phyloP scores from a whole-genome alignment of 2,888 invertebrate species.

The Lithodes maja region DNA sequence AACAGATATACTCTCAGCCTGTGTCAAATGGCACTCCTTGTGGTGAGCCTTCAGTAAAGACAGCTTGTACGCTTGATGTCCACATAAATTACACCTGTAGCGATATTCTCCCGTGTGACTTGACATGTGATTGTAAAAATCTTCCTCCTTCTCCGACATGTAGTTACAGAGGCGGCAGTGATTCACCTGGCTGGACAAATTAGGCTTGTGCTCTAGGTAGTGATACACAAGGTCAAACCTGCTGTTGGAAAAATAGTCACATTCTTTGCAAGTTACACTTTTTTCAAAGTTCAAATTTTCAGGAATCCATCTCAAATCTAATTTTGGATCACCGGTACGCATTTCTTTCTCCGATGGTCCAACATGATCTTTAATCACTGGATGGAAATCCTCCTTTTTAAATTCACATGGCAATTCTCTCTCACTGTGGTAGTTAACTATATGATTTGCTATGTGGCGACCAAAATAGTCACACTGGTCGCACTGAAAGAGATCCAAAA shows the following conservation, averaged over 20 bases:
- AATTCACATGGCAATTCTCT: constrained; percentile 68
- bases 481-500: constrained; percentile 69
- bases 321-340: not conserved
- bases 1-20: constrained; percentile 28
- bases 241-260: constrained; percentile 65
- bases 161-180: constrained; percentile 69
- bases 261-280: constrained; percentile 64
- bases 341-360: constrained; percentile 36
- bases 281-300: constrained; percentile 56
- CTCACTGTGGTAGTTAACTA: constrained; percentile 65
- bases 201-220: constrained; percentile 61
- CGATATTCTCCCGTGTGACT: constrained; percentile 70
- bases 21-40: constrained; percentile 46
- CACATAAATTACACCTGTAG: constrained; percentile 64
- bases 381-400: constrained; percentile 64
- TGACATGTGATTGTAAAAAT: constrained; percentile 67
- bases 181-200: constrained; percentile 40
- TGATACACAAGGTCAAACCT: constrained; percentile 69
- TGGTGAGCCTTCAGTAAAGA: constrained; percentile 57
- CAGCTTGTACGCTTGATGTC: constrained; percentile 52
- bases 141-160: constrained; percentile 58
- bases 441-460: constrained; percentile 61
- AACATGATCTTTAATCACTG: constrained; percentile 62
- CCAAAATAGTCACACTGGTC: constrained; percentile 68
- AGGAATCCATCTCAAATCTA: constrained; percentile 65